Conservation (phyloP, 1,140 invertebrate species). For the Andrena cerasifolii region DNA sequence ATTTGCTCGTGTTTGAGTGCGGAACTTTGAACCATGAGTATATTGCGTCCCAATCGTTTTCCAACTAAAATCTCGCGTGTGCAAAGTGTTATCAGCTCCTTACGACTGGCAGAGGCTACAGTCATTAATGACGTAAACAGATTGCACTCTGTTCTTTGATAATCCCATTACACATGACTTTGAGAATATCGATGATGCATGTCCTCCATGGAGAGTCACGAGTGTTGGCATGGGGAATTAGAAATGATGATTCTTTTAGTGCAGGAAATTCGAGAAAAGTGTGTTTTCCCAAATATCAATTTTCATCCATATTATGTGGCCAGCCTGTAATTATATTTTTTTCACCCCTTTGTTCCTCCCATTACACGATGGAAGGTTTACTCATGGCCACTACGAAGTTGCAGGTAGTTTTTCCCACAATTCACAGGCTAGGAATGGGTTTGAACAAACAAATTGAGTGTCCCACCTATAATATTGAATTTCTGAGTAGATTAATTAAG, state of each 20-base stretch:
- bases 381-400: too few relatives aligned
- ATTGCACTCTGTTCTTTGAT: not conserved
- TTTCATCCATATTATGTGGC: too few relatives aligned
- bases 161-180: slow-evolving; percentile 3
- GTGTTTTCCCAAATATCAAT: not conserved
- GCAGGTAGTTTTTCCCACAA: too few relatives aligned
- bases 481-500: too few relatives aligned
- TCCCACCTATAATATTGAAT: too few relatives aligned
- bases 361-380: too few relatives aligned
- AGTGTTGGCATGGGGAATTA: too few relatives aligned
- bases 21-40: slow-evolving; percentile 42
- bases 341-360: too few relatives aligned
- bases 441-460: too few relatives aligned
- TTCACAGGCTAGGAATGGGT: too few relatives aligned
- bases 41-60: not conserved
- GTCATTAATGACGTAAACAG: slow-evolving; percentile 33
- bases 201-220: not conserved
- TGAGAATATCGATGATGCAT: not conserved
- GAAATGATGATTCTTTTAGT: not conserved
- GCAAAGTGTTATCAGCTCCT: slow-evolving; percentile 1
- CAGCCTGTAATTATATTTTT: too few relatives aligned
- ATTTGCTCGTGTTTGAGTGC: not conserved
- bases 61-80: slow-evolving; percentile 11
- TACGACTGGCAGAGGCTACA: slow-evolving; percentile 33
- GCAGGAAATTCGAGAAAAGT: not conserved